phyloP scores from a whole-genome alignment of 2,888 invertebrate genomes.

The Drosophila sordidula region DNA sequence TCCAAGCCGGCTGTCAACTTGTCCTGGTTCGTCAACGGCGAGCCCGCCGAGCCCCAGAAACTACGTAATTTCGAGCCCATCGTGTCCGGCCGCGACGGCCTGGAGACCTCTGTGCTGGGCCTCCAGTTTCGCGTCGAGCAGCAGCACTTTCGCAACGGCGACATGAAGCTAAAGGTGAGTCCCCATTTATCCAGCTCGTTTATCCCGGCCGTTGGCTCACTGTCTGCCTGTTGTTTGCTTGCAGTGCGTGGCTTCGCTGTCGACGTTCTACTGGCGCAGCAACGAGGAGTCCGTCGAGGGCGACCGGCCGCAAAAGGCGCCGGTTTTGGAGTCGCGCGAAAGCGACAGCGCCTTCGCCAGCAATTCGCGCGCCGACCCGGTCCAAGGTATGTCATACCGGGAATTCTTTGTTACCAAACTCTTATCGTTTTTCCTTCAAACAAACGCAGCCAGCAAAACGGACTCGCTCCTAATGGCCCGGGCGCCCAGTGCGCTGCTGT shows the following conservation, averaged over 20 bases:
- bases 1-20: conserved; percentile 87
- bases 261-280: conserved; percentile 90
- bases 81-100: conserved; percentile 87
- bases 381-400: conserved; percentile 88
- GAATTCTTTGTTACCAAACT: conserved; percentile 85
- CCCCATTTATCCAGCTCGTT: too few species aligned
- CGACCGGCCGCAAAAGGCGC: conserved; percentile 88
- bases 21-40: conserved; percentile 88
- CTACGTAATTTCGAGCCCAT: conserved; percentile 86
- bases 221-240: not conserved
- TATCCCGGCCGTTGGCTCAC: not conserved
- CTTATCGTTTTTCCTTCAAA: conserved; percentile 85
- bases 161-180: conserved; percentile 89
- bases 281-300: conserved; percentile 92
- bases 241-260: conserved; percentile 89
- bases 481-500: conserved; percentile 73
- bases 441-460: conserved; percentile 84
- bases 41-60: conserved; percentile 85
- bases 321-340: conserved; percentile 89
- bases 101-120: conserved; percentile 89
- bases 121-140: conserved; percentile 89
- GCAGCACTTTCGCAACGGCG: conserved; percentile 90
- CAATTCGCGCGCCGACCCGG: conserved; percentile 89
- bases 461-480: conserved; percentile 74
- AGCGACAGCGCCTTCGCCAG: conserved; percentile 87